These are phyloP conservation scores for Luehdorfia chinensis DNA, from an alignment of 1,140 invertebrate species.

Conservation along the genomic window DNA sequence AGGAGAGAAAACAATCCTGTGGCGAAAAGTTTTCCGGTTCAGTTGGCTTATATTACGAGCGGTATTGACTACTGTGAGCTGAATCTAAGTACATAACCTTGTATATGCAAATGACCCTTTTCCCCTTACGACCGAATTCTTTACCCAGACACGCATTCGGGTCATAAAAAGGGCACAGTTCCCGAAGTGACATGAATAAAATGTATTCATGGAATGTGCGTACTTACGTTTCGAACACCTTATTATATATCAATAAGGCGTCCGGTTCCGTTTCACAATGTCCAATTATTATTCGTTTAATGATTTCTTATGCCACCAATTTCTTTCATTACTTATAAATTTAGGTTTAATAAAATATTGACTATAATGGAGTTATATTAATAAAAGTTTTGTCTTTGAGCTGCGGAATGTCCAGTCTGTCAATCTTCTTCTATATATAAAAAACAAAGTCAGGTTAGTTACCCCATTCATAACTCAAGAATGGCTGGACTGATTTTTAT, in stretches of 20 bases:
- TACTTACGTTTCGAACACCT: slow-evolving; percentile 24
- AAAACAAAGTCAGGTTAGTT: too few relatives aligned
- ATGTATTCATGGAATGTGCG: slow-evolving; percentile 52
- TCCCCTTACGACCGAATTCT: slow-evolving; percentile 54
- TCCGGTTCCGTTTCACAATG: background rate
- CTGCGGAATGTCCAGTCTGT: too few relatives aligned
- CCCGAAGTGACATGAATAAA: slow-evolving; percentile 46
- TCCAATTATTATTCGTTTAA: slow-evolving; percentile 2
- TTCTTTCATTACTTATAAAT: too few relatives aligned
- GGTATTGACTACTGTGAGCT: slow-evolving; percentile 52
- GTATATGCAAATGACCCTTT: slow-evolving; percentile 63
- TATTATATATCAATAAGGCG: slow-evolving; percentile 21
- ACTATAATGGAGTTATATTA: too few relatives aligned
- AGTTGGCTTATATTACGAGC: slow-evolving; percentile 50
- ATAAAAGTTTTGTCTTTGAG: too few relatives aligned
- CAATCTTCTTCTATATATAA: too few relatives aligned
- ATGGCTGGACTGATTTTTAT: too few relatives aligned
- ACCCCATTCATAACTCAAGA: too few relatives aligned
- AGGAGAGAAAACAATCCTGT: slow-evolving; percentile 45
- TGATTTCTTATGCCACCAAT: background rate
- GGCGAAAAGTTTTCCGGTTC: slow-evolving; percentile 43
- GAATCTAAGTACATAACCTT: slow-evolving; percentile 63
- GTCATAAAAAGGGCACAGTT: slow-evolving; percentile 51
- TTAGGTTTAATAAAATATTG: too few relatives aligned
- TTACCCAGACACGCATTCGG: slow-evolving; percentile 54